Base-by-base conservation (phyloP, 2,888 invertebrate genomes). In the Philonicus albiceps region DNA sequence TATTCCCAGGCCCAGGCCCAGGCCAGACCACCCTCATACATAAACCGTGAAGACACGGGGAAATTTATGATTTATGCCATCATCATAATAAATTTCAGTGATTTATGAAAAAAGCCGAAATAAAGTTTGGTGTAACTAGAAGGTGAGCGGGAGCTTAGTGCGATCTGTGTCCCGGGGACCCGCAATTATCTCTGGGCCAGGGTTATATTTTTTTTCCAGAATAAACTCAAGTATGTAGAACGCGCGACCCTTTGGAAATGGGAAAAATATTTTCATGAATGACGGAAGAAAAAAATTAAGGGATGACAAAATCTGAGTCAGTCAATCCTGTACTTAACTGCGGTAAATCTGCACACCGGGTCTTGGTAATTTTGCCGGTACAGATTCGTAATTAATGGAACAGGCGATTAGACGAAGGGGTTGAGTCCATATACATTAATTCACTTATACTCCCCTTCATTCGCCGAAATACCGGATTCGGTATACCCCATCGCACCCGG, bases 341-440 rank as follows among this genome's bases (percentile, higher is more conserved):
- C 19, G 40, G 27, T 22, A 43, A 43, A 76, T 40, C 74, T 74
- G 34, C 34, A 22, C 13, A n/a, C 43, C 19, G 16, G 31, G 31
- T 30, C 13, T 31, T 34, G 3, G 37, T 37, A 74, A 74, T 74
- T 80, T 22, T 31, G 49, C 43, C 16, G 27, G 30, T 5, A 30
- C 27, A 27, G 80, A 80, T 80, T 31, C 43, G 49, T 80, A 80
- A 80, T 80, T 80, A 80, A 80, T 80, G 80, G 80, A 30, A 19
- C 43, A 31, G 49, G 49, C 80, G 80, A 49, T 80, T 53, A 80
- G n/a, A 53, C 31, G 80, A 80, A 80, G 49, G 78, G 53, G 80
- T 80, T 80, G n/a, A 80, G 30, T 80, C 53, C 80, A 80, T 53
- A 80, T n/a, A 80, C 80, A 80, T 80, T 80, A 80, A 80, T 80